These are phyloP conservation scores for Trilocha varians DNA, from an alignment of 2,888 invertebrate genomes.

Conservation along the genomic window DNA sequence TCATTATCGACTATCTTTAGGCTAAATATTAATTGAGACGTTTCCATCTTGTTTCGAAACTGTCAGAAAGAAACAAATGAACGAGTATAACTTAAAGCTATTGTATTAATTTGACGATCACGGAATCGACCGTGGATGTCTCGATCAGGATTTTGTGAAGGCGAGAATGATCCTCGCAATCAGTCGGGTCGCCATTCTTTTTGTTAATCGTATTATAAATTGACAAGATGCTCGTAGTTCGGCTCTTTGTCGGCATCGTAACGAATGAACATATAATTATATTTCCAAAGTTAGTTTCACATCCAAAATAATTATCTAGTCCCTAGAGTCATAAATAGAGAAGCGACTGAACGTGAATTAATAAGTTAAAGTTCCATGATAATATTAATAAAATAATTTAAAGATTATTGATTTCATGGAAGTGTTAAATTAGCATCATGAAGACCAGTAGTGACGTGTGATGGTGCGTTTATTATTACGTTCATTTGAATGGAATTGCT, in stretches of 20 bases:
- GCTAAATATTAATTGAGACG: slow-evolving; percentile 71
- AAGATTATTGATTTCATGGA: slow-evolving; percentile 4
- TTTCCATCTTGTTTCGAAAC: slow-evolving; percentile 52
- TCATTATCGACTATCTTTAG: slow-evolving; percentile 67
- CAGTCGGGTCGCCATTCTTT: slow-evolving; percentile 59
- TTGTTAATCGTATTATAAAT: slow-evolving; percentile 69
- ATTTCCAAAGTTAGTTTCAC: slow-evolving; percentile 39
- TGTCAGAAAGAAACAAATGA: slow-evolving; percentile 45
- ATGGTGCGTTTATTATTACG: not conserved
- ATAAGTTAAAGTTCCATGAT: slow-evolving; percentile 7
- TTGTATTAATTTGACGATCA: slow-evolving; percentile 35
- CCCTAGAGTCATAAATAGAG: slow-evolving; percentile 7
- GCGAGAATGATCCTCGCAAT: slow-evolving; percentile 53
- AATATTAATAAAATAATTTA: not conserved
- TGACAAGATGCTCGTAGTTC: slow-evolving; percentile 48
- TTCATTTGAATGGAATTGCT: not conserved
- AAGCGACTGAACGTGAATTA: slow-evolving; percentile 15
- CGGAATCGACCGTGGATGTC: slow-evolving; percentile 42
- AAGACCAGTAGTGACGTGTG: slow-evolving; percentile 3
- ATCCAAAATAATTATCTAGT: slow-evolving; percentile 36
- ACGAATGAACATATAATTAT: slow-evolving; percentile 48
- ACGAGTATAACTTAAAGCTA: slow-evolving; percentile 40
- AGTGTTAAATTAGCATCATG: slow-evolving; percentile 4
- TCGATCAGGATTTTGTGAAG: slow-evolving; percentile 40
- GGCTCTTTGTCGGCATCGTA: slow-evolving; percentile 59